phyloP scores from a whole-genome alignment of 2,113 vertebrate genomes.

The Hippocampus barbouri region DNA sequence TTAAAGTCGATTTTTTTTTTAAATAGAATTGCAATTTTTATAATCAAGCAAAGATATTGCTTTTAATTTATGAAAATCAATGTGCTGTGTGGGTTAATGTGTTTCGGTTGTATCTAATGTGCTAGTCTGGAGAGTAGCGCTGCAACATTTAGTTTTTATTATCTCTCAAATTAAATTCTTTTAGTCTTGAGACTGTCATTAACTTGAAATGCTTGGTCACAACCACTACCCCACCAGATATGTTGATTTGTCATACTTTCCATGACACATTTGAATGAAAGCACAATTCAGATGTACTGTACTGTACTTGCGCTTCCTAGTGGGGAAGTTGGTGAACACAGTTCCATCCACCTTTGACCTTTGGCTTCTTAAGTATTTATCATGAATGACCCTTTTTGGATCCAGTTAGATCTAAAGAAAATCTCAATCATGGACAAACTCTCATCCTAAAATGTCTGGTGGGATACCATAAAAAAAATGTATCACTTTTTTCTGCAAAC shows the following conservation, averaged over 20 bases:
- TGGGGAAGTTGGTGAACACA: neutral
- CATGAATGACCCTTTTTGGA: neutral
- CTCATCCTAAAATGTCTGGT: no score
- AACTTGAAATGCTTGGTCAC: neutral
- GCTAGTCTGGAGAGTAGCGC: conserved; percentile 3
- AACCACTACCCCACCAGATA: neutral
- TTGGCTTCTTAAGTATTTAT: neutral
- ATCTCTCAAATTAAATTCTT: neutral
- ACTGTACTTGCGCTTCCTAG: neutral
- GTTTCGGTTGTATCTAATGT: conserved; percentile 7
- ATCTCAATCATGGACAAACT: no score
- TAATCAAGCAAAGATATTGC: conserved; percentile 4
- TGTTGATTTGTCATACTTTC: neutral
- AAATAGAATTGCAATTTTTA: conserved; percentile 18
- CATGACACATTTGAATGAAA: neutral
- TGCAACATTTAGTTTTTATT: conserved; percentile 6
- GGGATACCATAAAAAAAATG: no score
- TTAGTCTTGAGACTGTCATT: neutral
- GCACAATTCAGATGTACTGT: neutral
- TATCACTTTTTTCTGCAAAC: no score
- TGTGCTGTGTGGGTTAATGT: neutral
- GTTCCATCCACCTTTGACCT: neutral
- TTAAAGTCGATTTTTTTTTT: conserved; percentile 5
- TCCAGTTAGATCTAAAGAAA: no score
- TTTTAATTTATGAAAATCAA: neutral